Evolutionary conservation across 1,140 invertebrate genomes (phyloP), one percentile per base, ranked within the genome.

Genomic region (Popillia japonica): DNA sequence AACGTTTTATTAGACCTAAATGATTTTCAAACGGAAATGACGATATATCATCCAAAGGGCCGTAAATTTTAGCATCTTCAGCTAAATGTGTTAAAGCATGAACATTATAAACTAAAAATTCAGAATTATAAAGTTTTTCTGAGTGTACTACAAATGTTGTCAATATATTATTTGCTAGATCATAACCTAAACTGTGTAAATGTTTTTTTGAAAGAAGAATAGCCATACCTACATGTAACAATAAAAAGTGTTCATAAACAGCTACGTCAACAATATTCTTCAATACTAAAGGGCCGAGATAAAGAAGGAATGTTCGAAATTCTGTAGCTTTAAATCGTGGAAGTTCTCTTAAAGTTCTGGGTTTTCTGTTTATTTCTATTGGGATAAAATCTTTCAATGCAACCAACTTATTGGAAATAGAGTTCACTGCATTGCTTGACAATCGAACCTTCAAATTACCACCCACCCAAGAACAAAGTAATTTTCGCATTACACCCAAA

Each of bases 241-340:
- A 42, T 34, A 88, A 59, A 82, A 89, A 89, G 79, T 88, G 80
- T 55, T 86, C 73, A 84, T 87, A 89, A 23, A 85, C 27, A 40
- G 83, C 80, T 34, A 82, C 64, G 72, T 80, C 68, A 34, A 88
- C 22, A 64, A 83, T 80, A 72, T 82, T 77, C 79, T 83, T 84
- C 40, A 88, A 78, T 40, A 86, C 83, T 41, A 87, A 79, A 61
- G 86, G 82, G 14, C 87, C 88, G 27, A 84, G 84, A 81, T 89
- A 89, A 6, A 88, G 77, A 23, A 89, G 75, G 84, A 89, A 88
- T 64, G 85, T 83, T 20, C 88, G 80, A 82, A 87, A 88, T 81
- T 89, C 88, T 23, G 87, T 89, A 8, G 87, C 87, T 84, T 89
- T 89, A 86, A 86, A 89, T 14, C 78, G 8, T 22, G 72, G 11